Evolutionary conservation across 1,140 invertebrate species (phyloP).

Genomic region (Drosophila ohnishii): DNA sequence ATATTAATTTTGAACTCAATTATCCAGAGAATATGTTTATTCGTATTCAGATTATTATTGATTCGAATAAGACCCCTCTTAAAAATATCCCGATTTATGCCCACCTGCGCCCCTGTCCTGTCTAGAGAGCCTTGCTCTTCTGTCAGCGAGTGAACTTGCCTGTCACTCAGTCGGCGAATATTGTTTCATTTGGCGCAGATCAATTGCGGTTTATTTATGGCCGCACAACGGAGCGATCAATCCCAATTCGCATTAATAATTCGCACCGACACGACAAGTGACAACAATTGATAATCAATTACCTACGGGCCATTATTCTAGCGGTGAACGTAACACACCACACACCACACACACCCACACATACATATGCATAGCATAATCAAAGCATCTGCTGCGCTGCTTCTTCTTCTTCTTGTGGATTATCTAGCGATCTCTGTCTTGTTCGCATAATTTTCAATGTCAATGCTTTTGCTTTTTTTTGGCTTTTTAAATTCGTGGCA

Average conservation of each 20-base stretch:
- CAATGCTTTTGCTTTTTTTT: slow-evolving; percentile 63
- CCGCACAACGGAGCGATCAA: slow-evolving; percentile 16
- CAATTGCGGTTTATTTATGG: slow-evolving; percentile 39
- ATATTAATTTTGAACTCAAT: no score
- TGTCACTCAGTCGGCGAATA: slow-evolving; percentile 38
- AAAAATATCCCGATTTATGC: background rate
- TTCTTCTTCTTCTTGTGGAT: slow-evolving; percentile 11
- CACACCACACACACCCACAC: background rate
- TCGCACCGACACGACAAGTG: slow-evolving; percentile 39
- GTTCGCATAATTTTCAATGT: slow-evolving; percentile 78
- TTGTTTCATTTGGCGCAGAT: slow-evolving; percentile 24
- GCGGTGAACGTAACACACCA: slow-evolving; percentile 7
- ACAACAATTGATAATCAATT: slow-evolving; percentile 51
- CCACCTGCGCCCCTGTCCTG: slow-evolving; percentile 19
- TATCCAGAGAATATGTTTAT: no score
- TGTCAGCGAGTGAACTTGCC: slow-evolving; percentile 42
- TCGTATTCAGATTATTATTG: no score
- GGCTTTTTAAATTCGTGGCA: slow-evolving; percentile 67
- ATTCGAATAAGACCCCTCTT: background rate
- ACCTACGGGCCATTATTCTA: slow-evolving; percentile 30
- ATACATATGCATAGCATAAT: background rate
- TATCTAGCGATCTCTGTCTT: slow-evolving; percentile 24
- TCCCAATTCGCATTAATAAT: slow-evolving; percentile 44
- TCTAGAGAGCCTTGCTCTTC: slow-evolving; percentile 32
- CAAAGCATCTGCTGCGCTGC: slow-evolving; percentile 16